Percentiles rank a stretch among this genome's conserved stretches.
phyloP scores from a whole-genome alignment of 2,888 invertebrate species.

The Pseudoips prasinana region DNA sequence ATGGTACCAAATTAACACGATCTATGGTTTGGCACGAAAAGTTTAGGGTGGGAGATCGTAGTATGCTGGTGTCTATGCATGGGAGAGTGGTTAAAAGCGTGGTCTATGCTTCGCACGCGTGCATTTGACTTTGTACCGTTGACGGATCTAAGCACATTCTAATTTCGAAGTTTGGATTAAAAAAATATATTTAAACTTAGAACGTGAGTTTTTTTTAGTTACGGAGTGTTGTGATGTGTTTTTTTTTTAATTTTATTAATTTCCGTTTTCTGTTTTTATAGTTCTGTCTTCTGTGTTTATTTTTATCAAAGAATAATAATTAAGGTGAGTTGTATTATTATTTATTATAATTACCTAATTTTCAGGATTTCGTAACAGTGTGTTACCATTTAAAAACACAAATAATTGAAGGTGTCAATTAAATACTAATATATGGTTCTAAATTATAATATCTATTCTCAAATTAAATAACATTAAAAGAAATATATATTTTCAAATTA shows the following conservation, averaged over 20 bases:
- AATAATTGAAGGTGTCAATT: too few species aligned
- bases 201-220: slow-evolving; percentile 37
- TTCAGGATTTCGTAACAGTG: too few species aligned
- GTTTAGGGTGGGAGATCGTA: slow-evolving; percentile 15
- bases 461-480: too few species aligned
- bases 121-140: slow-evolving; percentile 39
- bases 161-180: slow-evolving; percentile 14
- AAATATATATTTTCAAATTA: too few species aligned
- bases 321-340: slow-evolving; percentile 35
- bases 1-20: slow-evolving; percentile 10
- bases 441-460: too few species aligned
- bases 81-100: slow-evolving; percentile 39
- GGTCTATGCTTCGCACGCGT: slow-evolving; percentile 41
- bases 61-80: slow-evolving; percentile 24
- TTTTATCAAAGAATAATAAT: slow-evolving; percentile 18
- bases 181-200: slow-evolving; percentile 12
- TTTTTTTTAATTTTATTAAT: slow-evolving; percentile 23
- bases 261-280: slow-evolving; percentile 29
- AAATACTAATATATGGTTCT: too few species aligned
- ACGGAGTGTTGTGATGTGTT: slow-evolving; percentile 37
- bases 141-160: slow-evolving; percentile 38
- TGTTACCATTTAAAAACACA: too few species aligned
- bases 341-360: background rate
- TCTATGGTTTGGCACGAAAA: slow-evolving; percentile 2
- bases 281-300: slow-evolving; percentile 33